Conservation (phyloP, 2,113 vertebrate genomes). For the Nansenia antarctica region DNA sequence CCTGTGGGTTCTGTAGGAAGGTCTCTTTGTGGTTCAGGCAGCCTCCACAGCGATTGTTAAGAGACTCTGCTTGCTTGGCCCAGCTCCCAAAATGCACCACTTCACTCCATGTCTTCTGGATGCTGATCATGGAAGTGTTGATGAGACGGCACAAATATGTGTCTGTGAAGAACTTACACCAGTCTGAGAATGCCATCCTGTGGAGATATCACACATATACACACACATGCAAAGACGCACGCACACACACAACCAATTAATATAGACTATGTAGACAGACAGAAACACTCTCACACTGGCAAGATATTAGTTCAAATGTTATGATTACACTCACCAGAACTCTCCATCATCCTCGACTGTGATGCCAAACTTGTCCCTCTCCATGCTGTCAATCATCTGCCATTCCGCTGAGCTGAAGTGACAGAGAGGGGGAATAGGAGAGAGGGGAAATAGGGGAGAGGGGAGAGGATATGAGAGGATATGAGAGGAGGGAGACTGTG, state of each 20-base stretch:
- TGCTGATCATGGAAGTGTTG: slow-evolving; percentile 84
- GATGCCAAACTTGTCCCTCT: slow-evolving; percentile 82
- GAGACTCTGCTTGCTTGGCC: slow-evolving; percentile 79
- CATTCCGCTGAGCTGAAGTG: slow-evolving; percentile 90
- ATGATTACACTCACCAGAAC: slow-evolving; percentile 84
- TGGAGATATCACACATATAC: not conserved
- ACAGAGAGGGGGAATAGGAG: no score
- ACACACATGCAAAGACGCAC: no score
- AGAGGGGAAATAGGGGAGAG: not conserved
- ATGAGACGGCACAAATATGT: slow-evolving; percentile 86
- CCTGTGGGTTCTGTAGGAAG: slow-evolving; percentile 96
- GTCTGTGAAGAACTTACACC: slow-evolving; percentile 88
- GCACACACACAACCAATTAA: no score
- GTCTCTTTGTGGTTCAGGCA: slow-evolving; percentile 86
- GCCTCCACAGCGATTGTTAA: slow-evolving; percentile 87
- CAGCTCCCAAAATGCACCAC: slow-evolving; percentile 81
- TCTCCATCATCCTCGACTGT: slow-evolving; percentile 89
- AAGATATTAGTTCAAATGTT: not conserved
- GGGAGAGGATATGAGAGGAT: no score
- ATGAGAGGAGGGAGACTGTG: no score
- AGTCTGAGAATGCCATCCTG: slow-evolving; percentile 93
- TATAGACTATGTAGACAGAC: no score
- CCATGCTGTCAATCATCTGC: slow-evolving; percentile 82
- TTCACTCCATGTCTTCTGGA: slow-evolving; percentile 86
- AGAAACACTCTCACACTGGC: not conserved